phyloP scores from a whole-genome alignment of 2,113 vertebrate species.

The Spilogale gracilis region DNA sequence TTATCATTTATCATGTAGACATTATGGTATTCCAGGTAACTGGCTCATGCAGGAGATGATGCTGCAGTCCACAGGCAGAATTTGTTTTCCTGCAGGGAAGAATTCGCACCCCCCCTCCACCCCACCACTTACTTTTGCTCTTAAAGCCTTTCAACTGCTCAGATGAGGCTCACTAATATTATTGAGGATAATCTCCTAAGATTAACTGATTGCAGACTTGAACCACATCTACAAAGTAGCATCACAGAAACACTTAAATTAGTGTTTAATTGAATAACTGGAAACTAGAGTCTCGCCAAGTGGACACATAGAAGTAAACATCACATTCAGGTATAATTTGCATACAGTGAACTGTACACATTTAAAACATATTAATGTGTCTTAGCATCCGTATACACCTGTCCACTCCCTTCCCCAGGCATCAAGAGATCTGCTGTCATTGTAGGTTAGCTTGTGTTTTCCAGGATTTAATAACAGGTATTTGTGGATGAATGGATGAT shows the following conservation, averaged over 20 bases:
- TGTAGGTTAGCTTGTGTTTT: not conserved
- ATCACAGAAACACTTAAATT: not conserved
- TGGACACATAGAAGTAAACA: not conserved
- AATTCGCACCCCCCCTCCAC: not conserved
- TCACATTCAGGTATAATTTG: not conserved
- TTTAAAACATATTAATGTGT: not conserved
- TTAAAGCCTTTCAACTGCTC: not conserved
- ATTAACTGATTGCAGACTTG: not conserved
- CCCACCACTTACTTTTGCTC: not conserved
- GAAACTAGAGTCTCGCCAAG: not conserved
- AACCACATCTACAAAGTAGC: not conserved
- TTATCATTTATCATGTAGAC: not conserved
- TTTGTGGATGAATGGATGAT: not conserved
- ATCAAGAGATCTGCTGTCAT: not conserved
- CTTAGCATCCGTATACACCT: not conserved
- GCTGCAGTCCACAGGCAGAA: not conserved
- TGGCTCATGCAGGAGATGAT: not conserved
- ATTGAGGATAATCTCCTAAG: not conserved
- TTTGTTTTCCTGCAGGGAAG: not conserved
- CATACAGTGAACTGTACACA: no score
- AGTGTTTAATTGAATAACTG: not conserved
- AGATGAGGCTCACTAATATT: not conserved
- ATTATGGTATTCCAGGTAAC: not conserved
- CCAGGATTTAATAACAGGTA: conserved; percentile 5
- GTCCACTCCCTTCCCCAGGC: not conserved